These are phyloP conservation scores for Adrianichthys oophorus DNA, from an alignment of 2,797 vertebrate genomes.

Conservation along the genomic window DNA sequence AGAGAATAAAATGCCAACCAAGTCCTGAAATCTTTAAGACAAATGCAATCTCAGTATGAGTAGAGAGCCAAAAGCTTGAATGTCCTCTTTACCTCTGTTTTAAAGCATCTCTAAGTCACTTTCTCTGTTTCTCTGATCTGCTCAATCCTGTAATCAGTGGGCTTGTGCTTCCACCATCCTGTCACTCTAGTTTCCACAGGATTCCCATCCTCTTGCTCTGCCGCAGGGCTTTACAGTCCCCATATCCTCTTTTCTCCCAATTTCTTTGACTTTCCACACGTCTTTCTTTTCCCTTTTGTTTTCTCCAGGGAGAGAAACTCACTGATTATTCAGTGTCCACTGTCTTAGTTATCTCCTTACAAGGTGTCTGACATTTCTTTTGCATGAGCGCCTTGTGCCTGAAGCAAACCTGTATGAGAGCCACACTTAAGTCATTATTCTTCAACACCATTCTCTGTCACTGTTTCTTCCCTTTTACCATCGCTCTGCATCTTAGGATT, in stretches of 20 bases:
- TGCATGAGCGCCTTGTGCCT: conserved; percentile 28
- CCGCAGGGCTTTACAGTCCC: conserved; percentile 56
- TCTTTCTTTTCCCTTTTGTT: conserved; percentile 40
- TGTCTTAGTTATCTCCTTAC: conserved; percentile 29
- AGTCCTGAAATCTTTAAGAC: too few species aligned
- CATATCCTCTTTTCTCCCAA: conserved; percentile 50
- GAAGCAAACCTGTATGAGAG: conserved; percentile 58
- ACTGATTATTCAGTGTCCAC: conserved; percentile 58
- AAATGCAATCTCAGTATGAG: too few species aligned
- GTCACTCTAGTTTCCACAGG: conserved; percentile 44
- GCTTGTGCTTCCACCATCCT: conserved; percentile 44
- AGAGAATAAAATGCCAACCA: too few species aligned
- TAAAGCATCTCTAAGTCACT: conserved; percentile 28
- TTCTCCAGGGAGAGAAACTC: conserved; percentile 52
- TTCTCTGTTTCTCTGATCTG: conserved; percentile 49
- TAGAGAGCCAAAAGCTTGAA: too few species aligned
- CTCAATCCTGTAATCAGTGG: conserved; percentile 59
- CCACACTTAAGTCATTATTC: conserved; percentile 62
- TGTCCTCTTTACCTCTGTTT: too few species aligned
- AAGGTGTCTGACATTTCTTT: conserved; percentile 35
- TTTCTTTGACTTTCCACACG: conserved; percentile 46
- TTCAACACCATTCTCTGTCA: conserved; percentile 45
- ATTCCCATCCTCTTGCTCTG: conserved; percentile 38
- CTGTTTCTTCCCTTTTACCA: conserved; percentile 50
- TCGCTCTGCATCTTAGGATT: conserved; percentile 31